Evolutionary conservation across 1,140 invertebrate genomes (phyloP).

Genomic region (Aphaenogaster floridana): DNA sequence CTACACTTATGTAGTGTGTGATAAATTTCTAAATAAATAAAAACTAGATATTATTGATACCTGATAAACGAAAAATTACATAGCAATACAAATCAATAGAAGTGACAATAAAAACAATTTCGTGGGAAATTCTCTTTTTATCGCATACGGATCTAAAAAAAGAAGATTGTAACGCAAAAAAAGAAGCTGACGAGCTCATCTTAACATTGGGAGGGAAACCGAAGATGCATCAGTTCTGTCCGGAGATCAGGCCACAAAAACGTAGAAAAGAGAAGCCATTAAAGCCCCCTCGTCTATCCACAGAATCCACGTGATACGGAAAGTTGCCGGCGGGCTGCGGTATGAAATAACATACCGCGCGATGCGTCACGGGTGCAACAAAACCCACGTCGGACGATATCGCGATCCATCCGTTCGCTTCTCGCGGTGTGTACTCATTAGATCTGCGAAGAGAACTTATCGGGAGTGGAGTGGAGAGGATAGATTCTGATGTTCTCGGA

Average conservation of each 20-base stretch:
- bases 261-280: constrained; percentile 65
- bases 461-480: neutral
- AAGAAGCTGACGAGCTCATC: neutral
- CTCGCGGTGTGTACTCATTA: constrained; percentile 6
- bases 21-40: neutral
- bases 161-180: neutral
- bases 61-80: neutral
- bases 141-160: neutral
- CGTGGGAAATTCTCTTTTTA: neutral
- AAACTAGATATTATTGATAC: neutral
- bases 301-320: constrained; percentile 67
- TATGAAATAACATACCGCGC: constrained; percentile 75
- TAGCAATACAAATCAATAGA: neutral
- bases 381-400: constrained; percentile 19
- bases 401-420: neutral
- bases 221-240: constrained; percentile 33
- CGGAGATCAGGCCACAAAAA: constrained; percentile 39
- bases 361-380: constrained; percentile 33
- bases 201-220: constrained; percentile 20
- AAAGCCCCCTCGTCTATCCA: constrained; percentile 47
- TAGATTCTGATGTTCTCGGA: neutral
- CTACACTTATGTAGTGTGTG: neutral
- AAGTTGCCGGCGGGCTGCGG: constrained; percentile 61
- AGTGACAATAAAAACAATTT: neutral
- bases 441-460: constrained; percentile 33